Evolutionary conservation across 2,113 vertebrate genomes (phyloP), one percentile per base, ranked within the genome.

Genomic region (Ailurus styani): DNA sequence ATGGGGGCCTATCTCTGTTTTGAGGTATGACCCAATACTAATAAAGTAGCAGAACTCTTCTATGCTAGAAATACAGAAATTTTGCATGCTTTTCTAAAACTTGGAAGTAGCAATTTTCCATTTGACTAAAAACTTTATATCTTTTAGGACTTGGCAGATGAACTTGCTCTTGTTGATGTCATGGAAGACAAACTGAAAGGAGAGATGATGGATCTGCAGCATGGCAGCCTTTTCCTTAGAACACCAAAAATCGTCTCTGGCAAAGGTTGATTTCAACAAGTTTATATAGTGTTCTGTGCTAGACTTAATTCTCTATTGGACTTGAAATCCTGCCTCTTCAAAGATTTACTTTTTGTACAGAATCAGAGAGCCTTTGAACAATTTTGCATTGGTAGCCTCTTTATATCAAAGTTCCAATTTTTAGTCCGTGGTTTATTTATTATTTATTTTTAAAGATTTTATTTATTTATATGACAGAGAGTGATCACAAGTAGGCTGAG

Each of bases 141-240:
- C n/a, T 90, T 98, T 64, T 91, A 99, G 99, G 99, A 99, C 66
- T 98, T 99, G 97, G 99, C 99, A 18, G 99, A 99, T 98, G 99
- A 99, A 98, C 98, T 99, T 64, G 99, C 99, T 29, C 99, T 99
- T 96, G 99, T 99, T 97, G 99, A 99, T 89, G 99, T 99, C 95
- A 99, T 99, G 86, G 99, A 99, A 97, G 99, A 99, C 98, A 99
- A 99, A 97, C 97, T 99, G 98, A 99, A 99, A 98, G 99, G 99
- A 92, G 99, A 99, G 96, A 99, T 98, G 98, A 99, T 99, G 98
- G 99, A 99, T 98, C 99, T 99, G 94, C 99, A 99, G 95, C 99
- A 99, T 13, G 99, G 99, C 96, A 99, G 99, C 96, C 99, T 99
- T 95, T 99, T 99, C 98, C 99, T 99, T 77, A 99, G 98, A 98